Evolutionary conservation across 2,797 vertebrate genomes (phyloP), one percentile per base, ranked within the genome.

Genomic region (Rhinoraja longicauda): DNA sequence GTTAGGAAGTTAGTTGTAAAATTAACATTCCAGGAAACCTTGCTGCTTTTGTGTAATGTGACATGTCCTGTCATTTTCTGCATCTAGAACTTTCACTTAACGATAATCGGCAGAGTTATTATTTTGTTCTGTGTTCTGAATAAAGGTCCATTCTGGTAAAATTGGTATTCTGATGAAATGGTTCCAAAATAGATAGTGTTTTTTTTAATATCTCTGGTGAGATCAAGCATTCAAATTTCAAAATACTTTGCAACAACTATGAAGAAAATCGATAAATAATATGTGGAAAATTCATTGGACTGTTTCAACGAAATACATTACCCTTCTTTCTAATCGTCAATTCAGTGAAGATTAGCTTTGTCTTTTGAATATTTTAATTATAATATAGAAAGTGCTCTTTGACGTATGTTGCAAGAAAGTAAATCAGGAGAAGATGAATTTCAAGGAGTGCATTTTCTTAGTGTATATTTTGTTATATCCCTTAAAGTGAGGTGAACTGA

Each of bases 151-250:
- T 94, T 93, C 94, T 93, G 95, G 45, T 45, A 45, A 45, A 45
- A 45, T 45, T 45, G 45, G 45, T 45, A 45, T 45, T 45, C 45
- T 45, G 45, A 94, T 94, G 93, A 94, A 95, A 95, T 95, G 95
- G 95, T 95, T 95, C 95, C 90, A 73, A 45, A 94, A 94, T 95
- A 93, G 94, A 95, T 96, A 95, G 95, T 95, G 95, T 94, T 94
- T 95, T 95, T 95, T 62, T 93, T 53, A 82, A 21, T 45, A 45
- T 24, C 36, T 72, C 88, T 72, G 32, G 24, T 90, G 24, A 39
- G 9, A 39, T 90, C 8, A 24, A 70, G 32, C 88, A 90, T 36
- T 67, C 64, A 78, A 29, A 70, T 73, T 82, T 81, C 9, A 92
- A 73, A 93, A 92, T 93, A 59, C 24, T 24, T 77, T 92, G 75